phyloP scores from a whole-genome alignment of 2,113 vertebrate species.

The Hypocryptadius cinnamomeus region DNA sequence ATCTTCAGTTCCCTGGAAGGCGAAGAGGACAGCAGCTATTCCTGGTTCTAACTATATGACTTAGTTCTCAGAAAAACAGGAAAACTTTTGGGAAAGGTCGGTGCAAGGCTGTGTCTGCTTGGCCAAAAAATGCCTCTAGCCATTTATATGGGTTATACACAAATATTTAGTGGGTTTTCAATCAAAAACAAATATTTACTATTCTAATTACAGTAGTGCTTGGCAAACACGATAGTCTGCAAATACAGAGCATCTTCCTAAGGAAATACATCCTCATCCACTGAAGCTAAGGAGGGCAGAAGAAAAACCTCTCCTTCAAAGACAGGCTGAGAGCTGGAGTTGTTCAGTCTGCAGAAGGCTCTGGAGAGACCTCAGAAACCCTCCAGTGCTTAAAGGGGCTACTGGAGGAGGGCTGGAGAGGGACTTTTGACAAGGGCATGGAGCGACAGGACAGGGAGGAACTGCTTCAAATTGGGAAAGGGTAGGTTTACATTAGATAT shows the following conservation, averaged over 20 bases:
- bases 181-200: conserved; percentile 44
- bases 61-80: background rate
- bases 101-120: background rate
- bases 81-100: background rate
- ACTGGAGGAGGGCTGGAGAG: background rate
- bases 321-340: background rate
- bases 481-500: background rate
- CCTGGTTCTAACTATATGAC: background rate
- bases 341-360: background rate
- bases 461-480: background rate
- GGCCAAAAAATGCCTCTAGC: background rate
- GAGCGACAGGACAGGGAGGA: fast-evolving
- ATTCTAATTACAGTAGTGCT: background rate
- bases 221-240: background rate
- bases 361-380: background rate
- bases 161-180: conserved; percentile 33
- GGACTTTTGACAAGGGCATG: background rate
- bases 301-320: background rate
- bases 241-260: conserved; percentile 7
- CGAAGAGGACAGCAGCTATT: background rate
- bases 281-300: background rate
- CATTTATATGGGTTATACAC: background rate
- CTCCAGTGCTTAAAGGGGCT: background rate
- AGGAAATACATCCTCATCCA: background rate
- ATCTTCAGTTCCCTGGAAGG: background rate